Evolutionary conservation across 2,888 invertebrate species (phyloP), one percentile per base, ranked within the genome.

Genomic region (Zygothrica quintamaculata): DNA sequence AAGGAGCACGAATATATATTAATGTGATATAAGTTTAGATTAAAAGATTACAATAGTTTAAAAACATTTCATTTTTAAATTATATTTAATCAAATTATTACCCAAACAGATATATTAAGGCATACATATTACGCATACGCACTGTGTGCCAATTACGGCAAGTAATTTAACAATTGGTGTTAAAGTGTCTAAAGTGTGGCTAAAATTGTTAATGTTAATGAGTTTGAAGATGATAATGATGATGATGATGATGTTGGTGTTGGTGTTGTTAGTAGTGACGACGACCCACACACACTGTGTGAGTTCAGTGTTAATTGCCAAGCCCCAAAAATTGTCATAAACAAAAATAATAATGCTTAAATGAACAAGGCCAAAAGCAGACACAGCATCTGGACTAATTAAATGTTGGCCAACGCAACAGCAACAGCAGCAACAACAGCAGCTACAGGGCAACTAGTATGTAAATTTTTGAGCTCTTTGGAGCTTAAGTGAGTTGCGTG

Each of bases 221-320:
- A 51, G 16, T 51, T 0, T 39, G 8, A 8, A 46, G 22, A 34
- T 37, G 57, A 31, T 53, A 53, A n/a, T 43, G 52, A 12, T 58
- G 67, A 31, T 65, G 65, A 40, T 66, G 69, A n/a, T n/a, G n/a
- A n/a, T 40, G 22, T 34, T 37, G 57, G 26, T 53, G 56, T n/a
- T 43, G 52, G 11, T 58, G 67, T 26, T 65, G 65, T 37, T 66
- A 65, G 9, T 9, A 29, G 37, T 57, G 57, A 58, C 22, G 13
- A 15, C 80, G 64, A 65, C 86, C 84, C n/a, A 2, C 84, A 82
- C 86, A 86, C 68, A 46, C 61, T 50, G 40, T 13, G 43, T 48
- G 61, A 77, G 81, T 77, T 79, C 77, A 81, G 82, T 85, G 81
- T 79, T 86, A 82, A 82, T 80, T 80, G 80, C 80, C 77, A 68